Evolutionary conservation across 53 echinoderm and acorn worm genomes (phyloP), one percentile per base, ranked within the genome.

Genomic region (Henricia sp.): DNA sequence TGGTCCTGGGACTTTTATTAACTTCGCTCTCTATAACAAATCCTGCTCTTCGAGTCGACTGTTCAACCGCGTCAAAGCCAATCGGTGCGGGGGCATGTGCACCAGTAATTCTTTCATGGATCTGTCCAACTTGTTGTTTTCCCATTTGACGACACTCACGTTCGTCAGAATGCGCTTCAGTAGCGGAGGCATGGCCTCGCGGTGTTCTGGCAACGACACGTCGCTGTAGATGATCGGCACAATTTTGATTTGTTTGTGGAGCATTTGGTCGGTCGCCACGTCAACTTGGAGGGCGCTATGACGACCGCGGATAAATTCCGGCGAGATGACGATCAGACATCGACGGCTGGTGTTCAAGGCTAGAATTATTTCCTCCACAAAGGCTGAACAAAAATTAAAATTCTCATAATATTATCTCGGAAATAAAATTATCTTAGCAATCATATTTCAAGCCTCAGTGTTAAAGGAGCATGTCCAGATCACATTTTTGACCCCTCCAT

Each of bases 251-350:
- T 85, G 85, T 12, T 54, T 43, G 11, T 73, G 51, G 36, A 73
- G 43, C 63, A 85, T 23, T 48, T 72, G 73, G n/a, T 85, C 65
- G 1, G 60, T 27, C 5, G 85, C 85, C 8, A 85, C 51, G 11
- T 74, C 85, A 3, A 85, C 38, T 28, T 85, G 85, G 29, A 85
- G 43, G 64, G 73, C 37, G 38, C 50, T 63, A 19, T 85, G 85
- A 12, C 51, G 72, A 24, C 73, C 73, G 14, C 60, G 40, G 44
- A 85, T 42, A 36, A 85, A 85, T 37, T 85, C 73, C 1, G 85
- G 72, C 50, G 85, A 64, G 37, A 85, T 85, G 69, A 85, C 26
- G 24, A 85, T 32, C 23, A 85, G 46, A 51, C 74, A 85, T 4
- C 67, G 85, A 13, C 85, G 64, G 38, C 85, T 85, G 65, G 51